These are phyloP conservation scores for Bubo scandiacus DNA, from an alignment of 2,113 vertebrate genomes.

Conservation along the genomic window DNA sequence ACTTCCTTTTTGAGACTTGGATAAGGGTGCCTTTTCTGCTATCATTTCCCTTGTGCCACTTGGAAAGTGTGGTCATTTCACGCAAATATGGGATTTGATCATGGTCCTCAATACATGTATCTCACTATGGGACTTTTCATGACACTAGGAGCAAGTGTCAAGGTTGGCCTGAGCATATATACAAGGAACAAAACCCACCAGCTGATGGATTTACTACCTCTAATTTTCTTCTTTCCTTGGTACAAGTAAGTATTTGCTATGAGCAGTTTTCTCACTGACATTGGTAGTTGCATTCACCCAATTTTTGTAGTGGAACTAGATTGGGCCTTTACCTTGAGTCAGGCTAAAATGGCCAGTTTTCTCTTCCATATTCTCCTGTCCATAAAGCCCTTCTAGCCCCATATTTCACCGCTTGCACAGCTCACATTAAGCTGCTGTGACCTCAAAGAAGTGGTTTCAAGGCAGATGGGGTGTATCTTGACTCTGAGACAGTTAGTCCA, in stretches of 20 bases:
- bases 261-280: not conserved
- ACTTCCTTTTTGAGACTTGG: not conserved
- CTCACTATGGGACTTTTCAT: not conserved
- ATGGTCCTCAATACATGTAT: not conserved
- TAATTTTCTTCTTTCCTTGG: not conserved
- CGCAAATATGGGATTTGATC: not conserved
- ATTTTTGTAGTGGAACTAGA: not conserved
- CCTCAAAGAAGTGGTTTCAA: not conserved
- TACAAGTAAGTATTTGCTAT: not conserved
- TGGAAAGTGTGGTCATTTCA: not conserved
- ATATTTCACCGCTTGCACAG: accelerated
- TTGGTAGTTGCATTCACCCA: not conserved
- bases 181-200: not conserved
- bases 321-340: accelerated
- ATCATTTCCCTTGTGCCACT: not conserved
- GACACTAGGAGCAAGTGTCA: not conserved
- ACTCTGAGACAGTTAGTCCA: not conserved
- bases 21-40: not conserved
- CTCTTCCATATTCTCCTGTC: accelerated
- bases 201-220: not conserved
- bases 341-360: not conserved
- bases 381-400: not conserved
- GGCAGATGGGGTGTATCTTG: not conserved
- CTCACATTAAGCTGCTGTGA: not conserved
- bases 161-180: not conserved